These are phyloP conservation scores for Halyomorpha halys DNA, from an alignment of 1,140 invertebrate genomes.

Conservation along the genomic window DNA sequence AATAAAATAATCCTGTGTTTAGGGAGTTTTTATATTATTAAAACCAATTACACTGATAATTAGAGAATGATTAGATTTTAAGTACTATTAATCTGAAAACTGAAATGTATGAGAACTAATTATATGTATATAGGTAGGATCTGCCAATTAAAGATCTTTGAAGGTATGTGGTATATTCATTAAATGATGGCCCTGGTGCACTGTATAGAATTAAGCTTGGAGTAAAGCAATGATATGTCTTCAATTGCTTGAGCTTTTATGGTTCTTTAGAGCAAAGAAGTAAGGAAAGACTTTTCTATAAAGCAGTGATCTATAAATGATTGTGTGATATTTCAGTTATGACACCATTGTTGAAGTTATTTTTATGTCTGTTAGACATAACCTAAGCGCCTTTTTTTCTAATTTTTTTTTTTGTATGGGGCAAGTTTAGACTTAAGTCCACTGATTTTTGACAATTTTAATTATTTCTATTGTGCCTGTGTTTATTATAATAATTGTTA, in stretches of 20 bases:
- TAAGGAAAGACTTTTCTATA: not conserved
- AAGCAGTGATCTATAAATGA: slow-evolving; percentile 7
- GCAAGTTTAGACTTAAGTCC: slow-evolving; percentile 4
- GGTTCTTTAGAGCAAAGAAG: slow-evolving; percentile 19
- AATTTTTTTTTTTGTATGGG: not conserved
- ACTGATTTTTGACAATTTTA: not conserved
- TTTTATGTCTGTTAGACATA: not conserved
- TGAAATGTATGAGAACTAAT: slow-evolving; percentile 14
- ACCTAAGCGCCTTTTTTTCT: not conserved
- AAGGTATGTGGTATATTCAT: slow-evolving; percentile 14
- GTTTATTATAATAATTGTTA: too few relatives aligned
- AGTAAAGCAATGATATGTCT: slow-evolving; percentile 16
- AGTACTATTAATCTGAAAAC: slow-evolving; percentile 17
- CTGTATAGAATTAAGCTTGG: slow-evolving; percentile 23
- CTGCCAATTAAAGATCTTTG: not conserved
- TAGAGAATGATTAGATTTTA: slow-evolving; percentile 8
- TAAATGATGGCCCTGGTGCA: slow-evolving; percentile 7
- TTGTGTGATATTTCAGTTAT: slow-evolving; percentile 24
- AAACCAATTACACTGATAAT: slow-evolving; percentile 13
- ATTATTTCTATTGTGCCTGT: too few relatives aligned
- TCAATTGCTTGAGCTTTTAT: slow-evolving; percentile 24
- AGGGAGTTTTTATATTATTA: slow-evolving; percentile 12
- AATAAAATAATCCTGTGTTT: slow-evolving; percentile 7
- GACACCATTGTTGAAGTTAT: slow-evolving; percentile 3
- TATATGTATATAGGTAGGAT: slow-evolving; percentile 22